A percentile compares a stretch with the other conserved stretches of the same genome.
Conservation (phyloP, 2,888 invertebrate species). For the Drosophila subsilvestris region DNA sequence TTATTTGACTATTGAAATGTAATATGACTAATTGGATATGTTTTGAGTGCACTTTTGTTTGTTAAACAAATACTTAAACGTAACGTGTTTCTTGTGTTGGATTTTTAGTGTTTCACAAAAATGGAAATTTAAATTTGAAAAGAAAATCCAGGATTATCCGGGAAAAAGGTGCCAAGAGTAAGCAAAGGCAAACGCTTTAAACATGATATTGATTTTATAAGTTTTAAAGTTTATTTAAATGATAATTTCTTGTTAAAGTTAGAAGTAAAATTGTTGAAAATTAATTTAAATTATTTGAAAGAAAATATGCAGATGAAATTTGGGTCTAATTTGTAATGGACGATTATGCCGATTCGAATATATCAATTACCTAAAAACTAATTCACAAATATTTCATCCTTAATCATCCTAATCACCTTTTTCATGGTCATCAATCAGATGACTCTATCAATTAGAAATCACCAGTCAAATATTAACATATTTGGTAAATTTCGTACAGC, state of each 20-base stretch:
- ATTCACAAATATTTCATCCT: background rate
- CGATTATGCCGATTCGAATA: background rate
- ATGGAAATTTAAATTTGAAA: too few species aligned
- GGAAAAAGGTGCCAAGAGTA: too few species aligned
- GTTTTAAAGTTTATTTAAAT: too few species aligned
- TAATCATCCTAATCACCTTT: slow-evolving; percentile 1
- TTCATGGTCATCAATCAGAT: slow-evolving; percentile 22
- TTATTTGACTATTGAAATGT: slow-evolving; percentile 5
- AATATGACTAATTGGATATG: background rate
- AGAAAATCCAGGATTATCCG: background rate
- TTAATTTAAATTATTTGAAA: background rate
- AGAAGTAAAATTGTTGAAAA: too few species aligned
- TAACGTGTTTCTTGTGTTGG: background rate
- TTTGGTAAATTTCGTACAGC: background rate
- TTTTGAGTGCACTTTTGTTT: background rate
- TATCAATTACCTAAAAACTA: background rate
- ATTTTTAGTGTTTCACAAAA: background rate
- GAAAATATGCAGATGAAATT: background rate
- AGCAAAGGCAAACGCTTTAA: too few species aligned
- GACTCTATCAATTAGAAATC: background rate
- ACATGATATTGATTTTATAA: too few species aligned
- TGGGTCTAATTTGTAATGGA: background rate
- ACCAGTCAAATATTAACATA: background rate
- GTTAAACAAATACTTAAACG: background rate
- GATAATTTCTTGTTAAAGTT: too few species aligned